Percentiles rank a stretch among this genome's conserved stretches.
Evolutionary conservation across 1,140 invertebrate species (phyloP).

Genomic region (Drosophila willistoni): DNA sequence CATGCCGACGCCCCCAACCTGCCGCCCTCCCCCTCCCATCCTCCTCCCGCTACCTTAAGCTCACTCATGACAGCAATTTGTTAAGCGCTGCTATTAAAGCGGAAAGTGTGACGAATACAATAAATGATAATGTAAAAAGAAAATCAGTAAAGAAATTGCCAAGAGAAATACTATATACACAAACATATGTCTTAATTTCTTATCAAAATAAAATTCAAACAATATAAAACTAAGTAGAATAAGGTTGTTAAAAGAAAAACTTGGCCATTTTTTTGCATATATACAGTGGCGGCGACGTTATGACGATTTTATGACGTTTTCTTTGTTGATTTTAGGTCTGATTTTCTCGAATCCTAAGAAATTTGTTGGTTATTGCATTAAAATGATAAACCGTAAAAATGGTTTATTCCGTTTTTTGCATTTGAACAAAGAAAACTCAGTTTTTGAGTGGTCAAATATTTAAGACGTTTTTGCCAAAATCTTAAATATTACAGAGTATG

Average conservation of each 20-base stretch:
- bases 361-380: too few species aligned
- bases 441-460: too few species aligned
- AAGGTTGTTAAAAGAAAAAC: not conserved
- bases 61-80: constrained; percentile 50
- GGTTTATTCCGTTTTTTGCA: too few species aligned
- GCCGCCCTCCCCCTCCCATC: not conserved
- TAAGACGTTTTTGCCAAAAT: too few species aligned
- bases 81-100: constrained; percentile 65
- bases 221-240: not conserved
- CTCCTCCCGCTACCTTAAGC: constrained; percentile 21
- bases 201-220: not conserved
- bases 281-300: too few species aligned
- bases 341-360: too few species aligned
- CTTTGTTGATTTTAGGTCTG: too few species aligned
- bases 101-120: constrained; percentile 70
- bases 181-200: not conserved
- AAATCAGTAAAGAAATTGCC: constrained; percentile 19
- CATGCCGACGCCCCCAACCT: not conserved
- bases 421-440: too few species aligned
- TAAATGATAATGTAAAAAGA: constrained; percentile 54
- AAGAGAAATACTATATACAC: not conserved
- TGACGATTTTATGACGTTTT: too few species aligned
- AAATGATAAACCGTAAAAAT: too few species aligned
- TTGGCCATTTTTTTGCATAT: too few species aligned
- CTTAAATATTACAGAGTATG: too few species aligned